phyloP scores from a whole-genome alignment of 2,113 vertebrate species.

The Tragulus kanchil region DNA sequence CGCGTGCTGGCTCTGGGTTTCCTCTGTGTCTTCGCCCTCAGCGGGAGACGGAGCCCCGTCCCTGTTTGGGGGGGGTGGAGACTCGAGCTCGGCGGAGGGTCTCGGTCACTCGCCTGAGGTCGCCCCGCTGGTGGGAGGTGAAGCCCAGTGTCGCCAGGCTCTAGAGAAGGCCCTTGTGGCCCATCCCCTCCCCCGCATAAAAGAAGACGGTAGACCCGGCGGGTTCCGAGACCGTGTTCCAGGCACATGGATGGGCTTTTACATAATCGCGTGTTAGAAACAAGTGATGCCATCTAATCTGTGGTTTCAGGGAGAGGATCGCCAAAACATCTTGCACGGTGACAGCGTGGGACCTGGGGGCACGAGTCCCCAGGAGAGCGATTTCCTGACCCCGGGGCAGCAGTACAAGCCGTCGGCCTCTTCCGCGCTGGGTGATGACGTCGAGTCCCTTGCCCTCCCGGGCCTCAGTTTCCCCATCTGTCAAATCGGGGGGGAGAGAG shows the following conservation, averaged over 20 bases:
- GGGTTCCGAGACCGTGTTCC: neutral
- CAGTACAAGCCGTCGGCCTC: neutral
- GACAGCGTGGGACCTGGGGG: rapidly evolving
- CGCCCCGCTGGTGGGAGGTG: neutral
- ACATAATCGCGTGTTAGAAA: neutral
- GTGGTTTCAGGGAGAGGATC: neutral
- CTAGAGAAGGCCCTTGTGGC: rapidly evolving
- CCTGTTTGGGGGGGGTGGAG: neutral
- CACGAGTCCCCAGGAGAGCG: neutral
- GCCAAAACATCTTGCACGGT: rapidly evolving
- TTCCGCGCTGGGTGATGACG: neutral
- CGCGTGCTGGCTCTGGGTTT: rapidly evolving
- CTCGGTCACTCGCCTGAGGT: neutral
- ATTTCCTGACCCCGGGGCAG: neutral
- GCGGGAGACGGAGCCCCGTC: neutral
- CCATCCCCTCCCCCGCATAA: neutral
- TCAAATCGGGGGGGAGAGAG: neutral
- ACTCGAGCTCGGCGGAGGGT: too few species aligned
- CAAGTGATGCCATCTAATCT: neutral
- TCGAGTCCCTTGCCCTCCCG: rapidly evolving
- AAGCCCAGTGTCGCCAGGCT: neutral
- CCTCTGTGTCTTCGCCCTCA: rapidly evolving
- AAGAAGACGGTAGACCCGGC: rapidly evolving
- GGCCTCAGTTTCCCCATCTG: neutral
- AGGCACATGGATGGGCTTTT: neutral